Percentiles rank a stretch among this genome's conserved stretches.
phyloP scores from a whole-genome alignment of 2,888 invertebrate genomes.

The Hyposoter dolosus region DNA sequence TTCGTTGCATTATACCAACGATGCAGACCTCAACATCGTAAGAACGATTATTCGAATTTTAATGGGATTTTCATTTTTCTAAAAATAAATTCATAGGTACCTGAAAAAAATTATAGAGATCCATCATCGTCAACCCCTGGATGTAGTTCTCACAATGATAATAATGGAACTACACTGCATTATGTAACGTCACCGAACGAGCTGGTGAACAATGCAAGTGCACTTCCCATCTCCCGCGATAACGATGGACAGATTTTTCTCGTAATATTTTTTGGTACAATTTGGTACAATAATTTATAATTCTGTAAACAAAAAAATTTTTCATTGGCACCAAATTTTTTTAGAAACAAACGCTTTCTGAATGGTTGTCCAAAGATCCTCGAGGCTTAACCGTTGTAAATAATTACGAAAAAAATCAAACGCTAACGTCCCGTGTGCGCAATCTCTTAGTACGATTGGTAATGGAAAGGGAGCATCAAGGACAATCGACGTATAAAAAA shows the following conservation, averaged over 20 bases:
- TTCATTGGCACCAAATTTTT: not conserved
- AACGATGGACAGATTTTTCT: not conserved
- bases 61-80: not conserved
- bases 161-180: conserved; percentile 2
- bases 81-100: conserved; percentile 7
- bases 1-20: no score
- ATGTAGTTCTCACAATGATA: not conserved
- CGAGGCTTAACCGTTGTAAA: conserved; percentile 21
- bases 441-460: conserved; percentile 18
- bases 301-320: conserved; percentile 9
- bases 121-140: not conserved
- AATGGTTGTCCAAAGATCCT: conserved; percentile 23
- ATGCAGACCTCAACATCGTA: not conserved
- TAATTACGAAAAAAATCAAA: conserved; percentile 23
- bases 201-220: not conserved
- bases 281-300: not conserved
- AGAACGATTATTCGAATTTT: conserved; percentile 2
- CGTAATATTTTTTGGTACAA: conserved; percentile 1
- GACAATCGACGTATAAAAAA: conserved; percentile 5
- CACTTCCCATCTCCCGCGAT: not conserved
- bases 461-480: conserved; percentile 24
- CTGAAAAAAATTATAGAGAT: not conserved
- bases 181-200: not conserved
- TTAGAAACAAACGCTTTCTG: conserved; percentile 6
- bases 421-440: conserved; percentile 20